phyloP scores from a whole-genome alignment of 1,140 invertebrate species.

The Schlechtendalia chinensis region DNA sequence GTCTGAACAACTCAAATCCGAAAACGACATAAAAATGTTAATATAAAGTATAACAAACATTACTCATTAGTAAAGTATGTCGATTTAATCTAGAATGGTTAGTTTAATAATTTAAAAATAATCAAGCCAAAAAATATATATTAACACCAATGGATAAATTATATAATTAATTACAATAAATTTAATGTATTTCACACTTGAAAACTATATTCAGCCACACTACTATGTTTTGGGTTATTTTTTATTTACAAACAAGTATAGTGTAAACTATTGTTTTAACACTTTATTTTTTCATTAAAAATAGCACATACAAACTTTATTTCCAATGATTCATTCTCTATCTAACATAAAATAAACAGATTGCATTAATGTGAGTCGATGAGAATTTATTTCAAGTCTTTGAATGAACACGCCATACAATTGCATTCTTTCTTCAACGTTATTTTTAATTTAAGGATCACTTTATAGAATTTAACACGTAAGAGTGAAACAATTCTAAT shows the following conservation, averaged over 20 bases:
- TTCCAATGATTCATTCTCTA: neutral
- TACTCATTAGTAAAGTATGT: neutral
- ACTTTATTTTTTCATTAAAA: neutral
- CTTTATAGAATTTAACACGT: neutral
- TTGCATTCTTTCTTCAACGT: neutral
- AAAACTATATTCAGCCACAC: neutral
- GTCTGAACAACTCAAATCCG: neutral
- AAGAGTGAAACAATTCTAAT: neutral
- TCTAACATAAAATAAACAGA: neutral
- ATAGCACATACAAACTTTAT: neutral
- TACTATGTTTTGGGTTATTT: neutral
- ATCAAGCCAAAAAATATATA: neutral
- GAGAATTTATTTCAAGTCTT: neutral
- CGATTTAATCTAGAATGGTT: neutral
- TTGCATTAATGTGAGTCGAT: neutral
- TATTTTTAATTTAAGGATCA: neutral
- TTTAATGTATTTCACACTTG: neutral
- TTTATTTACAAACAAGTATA: neutral
- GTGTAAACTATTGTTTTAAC: neutral
- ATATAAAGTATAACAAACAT: neutral
- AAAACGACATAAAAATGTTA: neutral
- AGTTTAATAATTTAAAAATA: conserved; percentile 1
- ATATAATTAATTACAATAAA: neutral
- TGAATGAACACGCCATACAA: neutral
- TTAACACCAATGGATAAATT: neutral